Conservation (phyloP, 1,140 invertebrate genomes). For the Musca domestica region DNA sequence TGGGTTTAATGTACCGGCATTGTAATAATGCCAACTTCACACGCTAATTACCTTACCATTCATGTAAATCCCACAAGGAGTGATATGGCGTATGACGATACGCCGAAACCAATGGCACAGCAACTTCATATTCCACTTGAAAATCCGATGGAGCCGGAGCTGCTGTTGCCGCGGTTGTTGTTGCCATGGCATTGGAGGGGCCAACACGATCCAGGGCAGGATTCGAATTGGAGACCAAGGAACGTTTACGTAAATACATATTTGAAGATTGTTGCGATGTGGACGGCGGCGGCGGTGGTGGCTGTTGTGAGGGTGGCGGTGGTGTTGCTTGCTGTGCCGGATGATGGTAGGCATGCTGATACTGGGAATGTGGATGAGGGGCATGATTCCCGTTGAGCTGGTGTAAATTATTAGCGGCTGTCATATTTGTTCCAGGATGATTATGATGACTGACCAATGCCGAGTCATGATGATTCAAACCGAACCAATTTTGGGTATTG, state of each 20-base stretch:
- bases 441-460: background rate
- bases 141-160: slow-evolving; percentile 30
- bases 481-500: slow-evolving; percentile 48
- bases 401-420: background rate
- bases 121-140: slow-evolving; percentile 51
- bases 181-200: slow-evolving; percentile 23
- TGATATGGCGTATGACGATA: slow-evolving; percentile 52
- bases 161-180: slow-evolving; percentile 28
- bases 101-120: slow-evolving; percentile 46
- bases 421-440: background rate
- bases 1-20: no score
- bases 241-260: slow-evolving; percentile 42
- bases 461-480: slow-evolving; percentile 33
- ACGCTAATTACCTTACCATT: slow-evolving; percentile 42
- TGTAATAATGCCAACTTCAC: slow-evolving; percentile 8
- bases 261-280: slow-evolving; percentile 17
- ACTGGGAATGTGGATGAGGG: background rate
- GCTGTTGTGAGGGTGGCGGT: background rate
- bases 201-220: slow-evolving; percentile 39
- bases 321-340: background rate
- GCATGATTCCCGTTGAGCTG: slow-evolving; percentile 11
- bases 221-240: slow-evolving; percentile 45
- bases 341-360: no score
- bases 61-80: slow-evolving; percentile 52
- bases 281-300: background rate